Base-by-base conservation (phyloP, 2,888 invertebrate genomes). In the Polyploca ridens region DNA sequence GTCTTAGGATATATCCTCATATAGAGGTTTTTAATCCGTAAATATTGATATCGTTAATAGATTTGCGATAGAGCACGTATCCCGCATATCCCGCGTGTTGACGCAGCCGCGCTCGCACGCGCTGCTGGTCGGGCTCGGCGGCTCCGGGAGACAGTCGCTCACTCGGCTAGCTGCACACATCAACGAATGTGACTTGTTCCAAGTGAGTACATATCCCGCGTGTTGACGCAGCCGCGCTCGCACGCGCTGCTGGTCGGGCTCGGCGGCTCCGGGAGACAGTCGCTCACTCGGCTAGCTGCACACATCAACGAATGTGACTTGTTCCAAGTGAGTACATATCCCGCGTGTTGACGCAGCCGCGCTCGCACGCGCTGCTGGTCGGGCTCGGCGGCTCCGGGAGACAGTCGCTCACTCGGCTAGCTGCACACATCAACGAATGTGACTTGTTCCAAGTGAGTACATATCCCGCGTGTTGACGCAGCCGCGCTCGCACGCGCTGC, bases 331-430 rank as follows among this genome's bases (percentile, higher is more conserved):
- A 62, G 62, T 33, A 44, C 7, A 57, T n/a, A n/a, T n/a, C 97
- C 81, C 96, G 99, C 73, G 97, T 99, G 82, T 94, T 99, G 78
- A 97, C 98, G 82, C 98, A 98, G 90, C 98, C 99, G 10, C 95
- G 98, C 75, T 98, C 98, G 82, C 99, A 99, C 92, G 98, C 97
- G 54, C 94, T 98, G 66, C 93, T 99, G 57, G 97, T 99, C 13
- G 99, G 99, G 6, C 97, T 99, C 38, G 98, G 98, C 27, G 99
- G 99, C 64, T 98, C 98, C 5, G 99, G 99, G 10, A 94, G 98
- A 62, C 99, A 99, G 93, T 98, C 98, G 7, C 94, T 99, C 69
- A 98, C 98, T 1, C 95, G 98, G 64, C 94, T 99, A 68, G 97
- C 98, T 8, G 97, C 98, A n/a, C 98, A 98, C 84, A 98, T 99